Base-by-base conservation (phyloP, 2,797 vertebrate species). In the Kryptopterus vitreolus region DNA sequence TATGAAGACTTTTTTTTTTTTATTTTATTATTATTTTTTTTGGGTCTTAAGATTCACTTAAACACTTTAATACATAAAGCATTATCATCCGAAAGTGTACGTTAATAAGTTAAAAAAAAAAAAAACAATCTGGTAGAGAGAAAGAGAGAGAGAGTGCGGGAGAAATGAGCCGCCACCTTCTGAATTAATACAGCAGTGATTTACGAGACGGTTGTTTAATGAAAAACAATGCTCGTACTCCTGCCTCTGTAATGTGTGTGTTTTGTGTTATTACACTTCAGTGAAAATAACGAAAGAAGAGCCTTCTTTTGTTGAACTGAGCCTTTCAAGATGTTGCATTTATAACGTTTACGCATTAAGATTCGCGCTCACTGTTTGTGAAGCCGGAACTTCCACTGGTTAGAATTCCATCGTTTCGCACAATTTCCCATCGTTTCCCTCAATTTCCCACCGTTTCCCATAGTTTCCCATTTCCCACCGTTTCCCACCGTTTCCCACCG, bases 211-310 rank as follows among this genome's bases (percentile, higher is more conserved):
- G 68, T 79, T 61, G 26, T 52, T 46, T 22, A 24, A 35, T 61
- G 10, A 68, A 26, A 66, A 58, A 55, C 50, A 29, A 22, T 18
- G 58, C 85, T 74, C 75, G 78, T 75, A 46, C 50, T 76, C 22
- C 63, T 33, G 48, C 7, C 24, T 75, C 33, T 35, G 3, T 33
- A 73, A 29, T 71, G 16, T 18, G n/a, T 9, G 1, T 31, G 18
- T 58, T 11, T 52, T 48, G 18, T 58, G 13, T 52, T 48, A 22
- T 72, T 72, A 33, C 31, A 43, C 26, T 66, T 66, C 26, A 63
- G 68, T 33, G 22, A 62, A 58, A 65, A 11, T n/a, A 38, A 29
- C 15, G 29, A 50, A 29, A 15, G 16, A 6, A 20, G 52, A 13
- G 26, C 26, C 29, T 53, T 16, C 13, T 70, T 16, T 3, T 2